Percentiles rank a stretch among this genome's conserved stretches.
Conservation (phyloP, 2,888 invertebrate species). For the Tinea semifulvella region DNA sequence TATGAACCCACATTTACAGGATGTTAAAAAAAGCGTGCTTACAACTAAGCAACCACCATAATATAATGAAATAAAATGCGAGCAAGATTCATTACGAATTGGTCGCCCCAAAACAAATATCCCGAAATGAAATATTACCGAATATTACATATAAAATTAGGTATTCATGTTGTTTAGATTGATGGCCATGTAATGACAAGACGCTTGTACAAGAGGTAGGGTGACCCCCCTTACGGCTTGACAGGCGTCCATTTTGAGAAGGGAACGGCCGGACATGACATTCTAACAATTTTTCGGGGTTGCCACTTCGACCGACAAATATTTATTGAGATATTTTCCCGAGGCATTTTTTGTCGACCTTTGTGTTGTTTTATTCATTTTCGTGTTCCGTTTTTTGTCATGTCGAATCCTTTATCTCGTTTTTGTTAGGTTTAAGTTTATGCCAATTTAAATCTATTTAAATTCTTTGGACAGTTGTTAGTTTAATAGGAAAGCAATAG, state of each 20-base stretch:
- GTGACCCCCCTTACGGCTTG: slow-evolving; percentile 33
- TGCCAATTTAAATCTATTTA: too few species aligned
- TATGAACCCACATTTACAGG: too few species aligned
- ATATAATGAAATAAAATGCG: too few species aligned
- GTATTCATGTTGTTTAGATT: slow-evolving; percentile 8
- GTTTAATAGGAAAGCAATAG: too few species aligned
- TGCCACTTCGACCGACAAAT: slow-evolving; percentile 35
- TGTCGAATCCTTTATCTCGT: too few species aligned
- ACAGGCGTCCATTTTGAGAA: slow-evolving; percentile 53
- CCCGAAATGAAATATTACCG: background rate
- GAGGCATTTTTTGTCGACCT: background rate
- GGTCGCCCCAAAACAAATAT: background rate
- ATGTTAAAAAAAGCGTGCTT: too few species aligned
- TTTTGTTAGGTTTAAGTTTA: too few species aligned
- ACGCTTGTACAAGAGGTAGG: slow-evolving; percentile 18
- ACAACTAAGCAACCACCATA: too few species aligned
- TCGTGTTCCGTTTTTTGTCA: background rate
- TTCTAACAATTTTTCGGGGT: slow-evolving; percentile 37
- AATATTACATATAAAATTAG: slow-evolving; percentile 2
- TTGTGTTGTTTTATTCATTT: slow-evolving; percentile 11
- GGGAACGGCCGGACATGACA: slow-evolving; percentile 51
- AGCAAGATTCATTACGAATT: too few species aligned
- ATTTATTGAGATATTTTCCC: slow-evolving; percentile 30
- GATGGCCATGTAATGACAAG: slow-evolving; percentile 10
- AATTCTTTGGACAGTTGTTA: too few species aligned